These are phyloP conservation scores for Pseudomyrmex concolor DNA, from an alignment of 1,140 invertebrate genomes.

Conservation along the genomic window DNA sequence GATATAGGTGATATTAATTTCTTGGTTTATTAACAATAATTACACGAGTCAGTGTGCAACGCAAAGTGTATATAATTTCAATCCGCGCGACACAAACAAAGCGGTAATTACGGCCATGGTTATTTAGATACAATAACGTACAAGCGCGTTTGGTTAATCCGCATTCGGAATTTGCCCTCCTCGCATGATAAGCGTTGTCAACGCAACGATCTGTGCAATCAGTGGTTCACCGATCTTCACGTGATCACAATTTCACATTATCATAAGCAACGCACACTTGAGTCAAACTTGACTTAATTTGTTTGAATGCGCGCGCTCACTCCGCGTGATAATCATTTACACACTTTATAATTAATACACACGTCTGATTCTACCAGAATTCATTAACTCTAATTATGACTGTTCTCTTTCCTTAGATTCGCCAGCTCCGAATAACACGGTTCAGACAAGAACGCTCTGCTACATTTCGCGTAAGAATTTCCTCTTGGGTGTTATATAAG, in stretches of 20 bases:
- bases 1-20: neutral
- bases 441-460: slow-evolving; percentile 5
- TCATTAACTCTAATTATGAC: neutral
- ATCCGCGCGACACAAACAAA: neutral
- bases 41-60: neutral
- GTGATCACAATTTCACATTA: neutral
- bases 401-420: neutral
- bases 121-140: slow-evolving; percentile 18
- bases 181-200: neutral
- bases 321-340: too few relatives aligned
- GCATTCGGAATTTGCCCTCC: neutral
- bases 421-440: neutral
- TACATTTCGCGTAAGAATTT: slow-evolving; percentile 1
- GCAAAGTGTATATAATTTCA: neutral
- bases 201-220: neutral
- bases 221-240: neutral
- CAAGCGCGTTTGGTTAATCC: neutral
- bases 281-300: neutral
- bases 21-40: slow-evolving; percentile 3
- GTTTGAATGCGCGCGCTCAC: too few relatives aligned
- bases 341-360: neutral
- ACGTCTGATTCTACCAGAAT: neutral
- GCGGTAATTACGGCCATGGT: slow-evolving; percentile 3
- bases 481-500: neutral
- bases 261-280: neutral